Conservation (phyloP, 1,140 invertebrate species). For the Trinorchestia longiramus region DNA sequence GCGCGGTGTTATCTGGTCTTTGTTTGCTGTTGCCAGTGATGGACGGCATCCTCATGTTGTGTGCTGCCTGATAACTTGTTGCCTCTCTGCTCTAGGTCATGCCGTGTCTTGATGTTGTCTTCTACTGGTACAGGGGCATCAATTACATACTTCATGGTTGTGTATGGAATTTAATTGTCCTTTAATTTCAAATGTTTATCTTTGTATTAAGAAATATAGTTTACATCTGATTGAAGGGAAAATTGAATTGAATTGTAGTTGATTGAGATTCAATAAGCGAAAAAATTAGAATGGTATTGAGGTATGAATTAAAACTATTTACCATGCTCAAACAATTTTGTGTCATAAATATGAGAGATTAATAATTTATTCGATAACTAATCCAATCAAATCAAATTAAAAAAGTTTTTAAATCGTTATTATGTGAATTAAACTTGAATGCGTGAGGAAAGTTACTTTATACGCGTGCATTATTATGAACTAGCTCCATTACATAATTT, state of each 20-base stretch:
- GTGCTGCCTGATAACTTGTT: neutral
- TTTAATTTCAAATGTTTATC: neutral
- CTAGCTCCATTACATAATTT: too few species aligned
- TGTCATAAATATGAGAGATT: too few species aligned
- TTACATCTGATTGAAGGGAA: neutral
- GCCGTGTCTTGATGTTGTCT: neutral
- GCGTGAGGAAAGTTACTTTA: too few species aligned
- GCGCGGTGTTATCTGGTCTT: neutral
- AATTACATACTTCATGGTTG: neutral
- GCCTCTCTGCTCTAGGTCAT: neutral
- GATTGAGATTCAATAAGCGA: too few species aligned
- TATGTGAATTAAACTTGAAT: too few species aligned
- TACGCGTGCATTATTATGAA: too few species aligned
- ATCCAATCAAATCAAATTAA: too few species aligned
- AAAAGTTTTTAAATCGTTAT: too few species aligned
- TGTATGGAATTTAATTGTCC: neutral
- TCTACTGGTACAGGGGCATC: neutral
- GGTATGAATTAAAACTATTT: too few species aligned
- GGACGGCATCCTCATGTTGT: slow-evolving; percentile 15
- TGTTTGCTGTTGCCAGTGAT: slow-evolving; percentile 7
- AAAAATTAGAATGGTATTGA: neutral
- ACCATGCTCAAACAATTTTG: too few species aligned
- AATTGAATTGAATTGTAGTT: neutral
- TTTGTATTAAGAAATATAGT: neutral
- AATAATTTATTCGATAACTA: too few species aligned